Conservation (phyloP, 1,140 invertebrate genomes). For the Drosophila rufa region DNA sequence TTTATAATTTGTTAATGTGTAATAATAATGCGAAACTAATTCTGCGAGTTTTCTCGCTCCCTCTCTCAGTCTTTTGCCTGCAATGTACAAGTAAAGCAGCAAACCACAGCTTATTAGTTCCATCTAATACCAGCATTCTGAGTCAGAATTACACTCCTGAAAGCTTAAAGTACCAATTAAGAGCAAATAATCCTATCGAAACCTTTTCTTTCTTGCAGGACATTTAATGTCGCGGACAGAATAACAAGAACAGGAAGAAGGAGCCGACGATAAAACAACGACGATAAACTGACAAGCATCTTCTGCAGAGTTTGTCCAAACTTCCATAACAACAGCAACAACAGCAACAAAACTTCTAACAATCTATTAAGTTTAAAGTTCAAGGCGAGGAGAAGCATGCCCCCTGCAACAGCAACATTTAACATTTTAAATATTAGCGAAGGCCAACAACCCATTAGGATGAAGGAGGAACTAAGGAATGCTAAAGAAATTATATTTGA, state of each 20-base stretch:
- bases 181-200: neutral
- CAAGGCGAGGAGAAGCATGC: conserved; percentile 46
- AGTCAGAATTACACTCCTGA: no score
- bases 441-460: conserved; percentile 43
- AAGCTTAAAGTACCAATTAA: neutral
- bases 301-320: conserved; percentile 63
- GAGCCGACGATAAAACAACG: conserved; percentile 70
- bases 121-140: no score
- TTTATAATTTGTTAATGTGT: no score
- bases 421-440: conserved; percentile 74
- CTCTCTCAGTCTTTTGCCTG: no score
- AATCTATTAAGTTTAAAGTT: conserved; percentile 82
- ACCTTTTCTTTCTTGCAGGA: conserved; percentile 46
- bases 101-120: neutral
- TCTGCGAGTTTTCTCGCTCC: no score
- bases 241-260: conserved; percentile 32
- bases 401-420: conserved; percentile 74
- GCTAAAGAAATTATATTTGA: conserved; percentile 65
- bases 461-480: conserved; percentile 56
- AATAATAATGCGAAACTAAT: no score
- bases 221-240: conserved; percentile 77
- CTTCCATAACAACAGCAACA: conserved; percentile 63
- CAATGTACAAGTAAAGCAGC: no score
- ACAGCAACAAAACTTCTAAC: conserved; percentile 66
- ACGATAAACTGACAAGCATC: conserved; percentile 64